Evolutionary conservation across 1,140 invertebrate species (phyloP).

Genomic region (Pissodes strobi): DNA sequence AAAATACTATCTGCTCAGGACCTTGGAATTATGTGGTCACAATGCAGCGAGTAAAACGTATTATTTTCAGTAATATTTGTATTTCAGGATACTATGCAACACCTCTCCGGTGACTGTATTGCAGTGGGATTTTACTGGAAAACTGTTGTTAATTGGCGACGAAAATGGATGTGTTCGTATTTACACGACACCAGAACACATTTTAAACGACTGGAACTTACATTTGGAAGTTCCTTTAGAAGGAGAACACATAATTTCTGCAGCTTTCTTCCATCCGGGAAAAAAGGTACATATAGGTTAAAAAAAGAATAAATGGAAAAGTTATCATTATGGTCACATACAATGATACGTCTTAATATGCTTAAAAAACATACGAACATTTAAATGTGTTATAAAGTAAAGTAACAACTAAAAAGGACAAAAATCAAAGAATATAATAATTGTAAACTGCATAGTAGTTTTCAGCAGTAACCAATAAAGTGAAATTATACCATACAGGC

Average conservation of each 20-base stretch:
- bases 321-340: no score
- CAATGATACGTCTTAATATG: no score
- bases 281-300: slow-evolving; percentile 72
- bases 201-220: slow-evolving; percentile 79
- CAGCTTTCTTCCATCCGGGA: slow-evolving; percentile 84
- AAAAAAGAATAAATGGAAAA: no score
- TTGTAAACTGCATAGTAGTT: no score
- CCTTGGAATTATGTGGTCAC: no score
- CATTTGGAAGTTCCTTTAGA: slow-evolving; percentile 56
- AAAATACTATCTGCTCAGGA: no score
- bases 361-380: no score
- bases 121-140: slow-evolving; percentile 84
- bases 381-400: no score
- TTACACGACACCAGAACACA: slow-evolving; percentile 76
- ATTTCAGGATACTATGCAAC: slow-evolving; percentile 61
- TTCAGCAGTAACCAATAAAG: no score
- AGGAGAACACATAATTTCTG: slow-evolving; percentile 81
- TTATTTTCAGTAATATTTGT: neutral
- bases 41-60: neutral
- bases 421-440: no score
- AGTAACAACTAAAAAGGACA: no score
- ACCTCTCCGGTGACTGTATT: slow-evolving; percentile 71
- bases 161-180: slow-evolving; percentile 75
- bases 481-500: no score
- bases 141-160: slow-evolving; percentile 76